These are phyloP conservation scores for Poecilia picta DNA, from an alignment of 2,797 vertebrate species.

Conservation along the genomic window DNA sequence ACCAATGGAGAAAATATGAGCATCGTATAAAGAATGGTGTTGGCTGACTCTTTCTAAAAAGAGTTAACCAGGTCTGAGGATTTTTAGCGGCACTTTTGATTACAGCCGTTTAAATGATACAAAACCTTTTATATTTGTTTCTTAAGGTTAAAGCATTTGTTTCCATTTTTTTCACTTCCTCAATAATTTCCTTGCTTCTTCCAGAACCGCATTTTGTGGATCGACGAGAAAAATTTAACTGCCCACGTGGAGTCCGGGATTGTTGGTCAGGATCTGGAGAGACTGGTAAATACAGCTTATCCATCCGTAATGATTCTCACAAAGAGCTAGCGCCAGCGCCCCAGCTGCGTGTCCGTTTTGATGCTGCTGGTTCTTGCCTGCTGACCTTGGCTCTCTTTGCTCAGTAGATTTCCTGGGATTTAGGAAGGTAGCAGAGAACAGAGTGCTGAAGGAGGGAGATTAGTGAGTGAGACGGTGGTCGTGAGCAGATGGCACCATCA, in stretches of 20 bases:
- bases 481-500: conserved; percentile 92
- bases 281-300: conserved; percentile 83
- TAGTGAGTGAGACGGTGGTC: conserved; percentile 81
- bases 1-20: conserved; percentile 20
- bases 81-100: background rate
- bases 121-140: conserved; percentile 21
- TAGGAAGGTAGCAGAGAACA: conserved; percentile 53
- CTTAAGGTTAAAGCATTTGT: conserved; percentile 15
- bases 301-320: conserved; percentile 25
- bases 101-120: background rate
- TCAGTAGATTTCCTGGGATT: conserved; percentile 36
- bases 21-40: conserved; percentile 29
- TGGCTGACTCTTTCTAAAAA: conserved; percentile 15
- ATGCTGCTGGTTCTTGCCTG: conserved; percentile 33
- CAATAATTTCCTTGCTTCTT: conserved; percentile 9
- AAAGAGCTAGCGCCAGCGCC: conserved; percentile 29
- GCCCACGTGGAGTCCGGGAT: conserved; percentile 95
- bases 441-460: conserved; percentile 78
- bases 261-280: conserved; percentile 96
- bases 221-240: conserved; percentile 97
- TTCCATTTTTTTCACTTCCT: conserved; percentile 4
- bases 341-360: conserved; percentile 24
- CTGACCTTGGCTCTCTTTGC: conserved; percentile 62
- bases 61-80: background rate
- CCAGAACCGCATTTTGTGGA: conserved; percentile 97